Base-by-base conservation (phyloP, 2,113 vertebrate genomes). In the Pelecanoides urinatrix region DNA sequence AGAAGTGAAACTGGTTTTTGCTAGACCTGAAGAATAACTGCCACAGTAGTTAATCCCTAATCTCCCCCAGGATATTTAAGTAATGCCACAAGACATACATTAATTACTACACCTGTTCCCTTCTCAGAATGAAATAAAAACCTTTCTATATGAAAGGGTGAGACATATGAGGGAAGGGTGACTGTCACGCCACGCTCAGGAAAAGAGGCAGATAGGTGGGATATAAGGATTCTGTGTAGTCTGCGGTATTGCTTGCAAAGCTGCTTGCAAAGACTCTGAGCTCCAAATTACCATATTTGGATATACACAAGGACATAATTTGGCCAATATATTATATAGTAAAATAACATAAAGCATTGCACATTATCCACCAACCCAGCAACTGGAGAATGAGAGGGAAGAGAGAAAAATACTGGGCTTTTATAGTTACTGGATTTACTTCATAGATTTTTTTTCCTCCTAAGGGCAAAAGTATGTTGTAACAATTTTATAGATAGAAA, bases 401-500 rank as follows among this genome's bases (percentile, higher is more conserved):
- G 61, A 72, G 61, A 81, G 23, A 91, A 85, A 94, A 96, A 86
- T 73, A 90, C 62, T 42, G 27, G 30, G 40, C 62, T 90, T 87
- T 87, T 87, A 61, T 72, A 89, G 74, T 71, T 89, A 68, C 70
- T 94, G 73, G 61, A 94, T 96, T 90, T 92, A 92, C 85, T 95
- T 80, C 42, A 80, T 45, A 86, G 40, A 70, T 75, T 68, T 86
- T 73, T 95, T 96, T 36, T 22, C 63, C 72, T 92, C 47, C 67
- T 30, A 71, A 74, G 45, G 82, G 50, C 78, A 92, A 79, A 92
- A 96, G 40, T 82, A 95, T 91, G 93, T 42, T 85, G 87, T 82
- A 97, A 96, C 27, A 62, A 86, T 73, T 96, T 92, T 92, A 94
- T 94, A 94, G 84, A 95, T 90, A 95, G 90, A 97, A 96, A 91